A percentile compares a stretch with the other conserved stretches of the same genome.
These are phyloP conservation scores for Thunnus maccoyii DNA, from an alignment of 2,113 vertebrate species.

Conservation along the genomic window DNA sequence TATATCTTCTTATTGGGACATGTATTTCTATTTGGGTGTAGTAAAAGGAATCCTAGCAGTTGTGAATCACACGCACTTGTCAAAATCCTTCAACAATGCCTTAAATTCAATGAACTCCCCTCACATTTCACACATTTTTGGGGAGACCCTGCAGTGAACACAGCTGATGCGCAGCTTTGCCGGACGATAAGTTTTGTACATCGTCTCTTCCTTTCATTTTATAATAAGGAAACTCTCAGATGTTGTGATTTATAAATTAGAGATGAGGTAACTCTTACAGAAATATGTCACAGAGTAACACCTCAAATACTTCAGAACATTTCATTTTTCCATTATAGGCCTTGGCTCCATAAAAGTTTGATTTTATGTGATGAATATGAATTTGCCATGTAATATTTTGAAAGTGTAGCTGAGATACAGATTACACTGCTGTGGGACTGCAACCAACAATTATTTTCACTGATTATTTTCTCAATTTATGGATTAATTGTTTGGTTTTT, in stretches of 20 bases:
- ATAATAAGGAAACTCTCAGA: background rate
- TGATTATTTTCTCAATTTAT: too few species aligned
- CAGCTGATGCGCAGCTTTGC: background rate
- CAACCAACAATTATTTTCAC: too few species aligned
- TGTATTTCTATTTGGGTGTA: background rate
- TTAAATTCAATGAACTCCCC: slow-evolving; percentile 47
- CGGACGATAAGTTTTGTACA: background rate
- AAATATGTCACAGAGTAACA: background rate
- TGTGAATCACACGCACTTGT: slow-evolving; percentile 16
- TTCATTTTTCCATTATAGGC: background rate
- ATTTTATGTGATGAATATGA: background rate
- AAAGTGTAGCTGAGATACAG: too few species aligned
- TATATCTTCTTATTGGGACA: background rate
- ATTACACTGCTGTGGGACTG: too few species aligned
- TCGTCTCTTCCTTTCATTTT: background rate
- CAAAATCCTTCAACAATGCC: background rate
- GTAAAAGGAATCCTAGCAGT: background rate
- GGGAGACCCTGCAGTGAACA: background rate
- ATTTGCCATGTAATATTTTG: too few species aligned
- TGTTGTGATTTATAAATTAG: background rate
- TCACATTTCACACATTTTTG: slow-evolving; percentile 43
- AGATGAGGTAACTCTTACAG: background rate
- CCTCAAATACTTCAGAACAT: background rate
- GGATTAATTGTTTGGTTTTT: too few species aligned
- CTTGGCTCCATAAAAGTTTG: background rate